Evolutionary conservation across 2,797 vertebrate species (phyloP).

Genomic region (Halcyon chelicuti): DNA sequence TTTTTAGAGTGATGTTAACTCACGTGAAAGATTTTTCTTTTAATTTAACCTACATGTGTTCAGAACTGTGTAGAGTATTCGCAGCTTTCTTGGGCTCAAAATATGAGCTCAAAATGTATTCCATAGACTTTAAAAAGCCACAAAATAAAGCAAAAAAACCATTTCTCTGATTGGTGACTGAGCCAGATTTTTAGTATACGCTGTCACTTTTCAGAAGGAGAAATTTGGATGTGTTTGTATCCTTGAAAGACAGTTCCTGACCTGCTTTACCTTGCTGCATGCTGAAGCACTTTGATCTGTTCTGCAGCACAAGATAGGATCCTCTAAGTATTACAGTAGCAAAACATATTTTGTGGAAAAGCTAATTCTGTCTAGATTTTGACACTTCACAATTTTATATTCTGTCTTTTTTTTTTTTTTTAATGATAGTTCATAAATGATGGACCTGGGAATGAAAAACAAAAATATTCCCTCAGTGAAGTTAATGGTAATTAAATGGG

Average conservation of each 20-base stretch:
- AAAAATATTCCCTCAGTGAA: background rate
- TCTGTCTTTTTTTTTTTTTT: background rate
- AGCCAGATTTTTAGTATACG: background rate
- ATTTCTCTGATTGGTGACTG: background rate
- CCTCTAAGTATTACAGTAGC: background rate
- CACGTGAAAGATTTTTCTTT: background rate
- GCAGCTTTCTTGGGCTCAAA: background rate
- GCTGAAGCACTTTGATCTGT: conserved; percentile 1
- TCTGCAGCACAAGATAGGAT: background rate
- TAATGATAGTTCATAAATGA: background rate
- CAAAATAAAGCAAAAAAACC: background rate
- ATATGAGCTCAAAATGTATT: background rate
- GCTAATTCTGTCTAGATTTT: background rate
- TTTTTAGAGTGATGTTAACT: background rate
- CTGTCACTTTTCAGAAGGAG: background rate
- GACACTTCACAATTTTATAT: background rate
- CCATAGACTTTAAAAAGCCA: background rate
- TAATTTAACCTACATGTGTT: background rate
- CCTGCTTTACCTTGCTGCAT: conserved; percentile 24
- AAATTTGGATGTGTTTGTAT: background rate
- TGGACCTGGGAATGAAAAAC: background rate
- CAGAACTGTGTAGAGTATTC: background rate
- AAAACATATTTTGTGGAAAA: background rate
- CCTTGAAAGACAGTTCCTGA: background rate
- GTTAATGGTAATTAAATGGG: background rate